Percentiles rank a stretch among this genome's conserved stretches.
phyloP scores from a whole-genome alignment of 2,888 invertebrate genomes.

The Caenorhabditis plicata region DNA sequence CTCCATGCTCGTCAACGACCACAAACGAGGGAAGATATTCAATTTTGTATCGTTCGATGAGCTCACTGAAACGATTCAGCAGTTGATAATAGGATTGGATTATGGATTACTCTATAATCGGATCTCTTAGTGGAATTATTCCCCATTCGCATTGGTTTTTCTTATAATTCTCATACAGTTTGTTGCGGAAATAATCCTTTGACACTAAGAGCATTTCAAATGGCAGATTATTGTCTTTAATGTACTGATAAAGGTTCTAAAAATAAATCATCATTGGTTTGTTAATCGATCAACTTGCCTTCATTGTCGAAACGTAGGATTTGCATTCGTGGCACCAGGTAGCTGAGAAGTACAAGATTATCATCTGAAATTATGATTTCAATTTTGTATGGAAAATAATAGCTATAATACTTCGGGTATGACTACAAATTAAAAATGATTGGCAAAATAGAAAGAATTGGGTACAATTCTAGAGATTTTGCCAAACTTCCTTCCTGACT shows the following conservation, averaged over 20 bases:
- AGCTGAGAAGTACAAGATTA: conserved; percentile 30
- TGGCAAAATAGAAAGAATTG: no score
- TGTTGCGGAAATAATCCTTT: conserved; percentile 25
- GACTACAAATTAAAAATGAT: no score
- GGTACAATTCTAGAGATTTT: no score
- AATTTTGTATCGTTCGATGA: conserved; percentile 19
- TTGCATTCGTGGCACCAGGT: conserved; percentile 32
- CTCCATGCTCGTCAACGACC: conserved; percentile 23
- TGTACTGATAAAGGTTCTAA: conserved; percentile 27
- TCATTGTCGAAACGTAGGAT: conserved; percentile 27
- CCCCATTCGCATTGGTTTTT: conserved; percentile 26
- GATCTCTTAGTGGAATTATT: conserved; percentile 19
- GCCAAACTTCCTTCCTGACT: no score
- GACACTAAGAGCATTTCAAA: conserved; percentile 30
- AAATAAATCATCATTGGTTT: conserved; percentile 6
- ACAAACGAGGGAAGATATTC: conserved; percentile 21
- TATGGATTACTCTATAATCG: conserved; percentile 19
- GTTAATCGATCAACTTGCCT: conserved; percentile 14
- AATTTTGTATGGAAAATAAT: neutral
- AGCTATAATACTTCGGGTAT: no score
- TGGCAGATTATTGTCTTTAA: conserved; percentile 15
- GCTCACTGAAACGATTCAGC: no score
- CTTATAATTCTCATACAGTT: conserved; percentile 27
- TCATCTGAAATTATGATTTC: conserved; percentile 13
- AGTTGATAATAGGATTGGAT: no score